Conservation (phyloP, 2,113 vertebrate species). For the Saguinus imperator region DNA sequence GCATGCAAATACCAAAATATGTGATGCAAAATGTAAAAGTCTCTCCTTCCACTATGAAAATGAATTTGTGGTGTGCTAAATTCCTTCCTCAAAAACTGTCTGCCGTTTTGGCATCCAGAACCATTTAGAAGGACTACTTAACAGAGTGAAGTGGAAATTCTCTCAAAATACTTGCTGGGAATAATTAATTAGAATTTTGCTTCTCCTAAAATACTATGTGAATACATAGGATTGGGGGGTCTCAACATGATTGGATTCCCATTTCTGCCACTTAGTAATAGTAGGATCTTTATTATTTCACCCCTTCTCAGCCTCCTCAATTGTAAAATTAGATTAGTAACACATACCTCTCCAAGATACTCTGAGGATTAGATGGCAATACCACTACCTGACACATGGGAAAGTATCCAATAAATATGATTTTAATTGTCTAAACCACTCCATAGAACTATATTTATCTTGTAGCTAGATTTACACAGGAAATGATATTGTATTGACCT, state of each 20-base stretch:
- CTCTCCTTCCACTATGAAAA: not conserved
- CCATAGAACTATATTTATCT: not conserved
- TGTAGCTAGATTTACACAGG: not conserved
- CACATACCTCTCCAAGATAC: not conserved
- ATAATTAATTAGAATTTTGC: conserved; percentile 43
- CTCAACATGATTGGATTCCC: not conserved
- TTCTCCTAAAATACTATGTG: not conserved
- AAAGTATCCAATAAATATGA: not conserved
- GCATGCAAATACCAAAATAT: not conserved
- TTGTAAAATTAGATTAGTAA: conserved; percentile 10
- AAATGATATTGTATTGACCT: not conserved
- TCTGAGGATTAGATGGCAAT: not conserved
- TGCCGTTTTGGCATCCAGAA: not conserved
- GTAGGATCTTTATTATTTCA: not conserved
- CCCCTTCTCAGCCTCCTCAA: not conserved
- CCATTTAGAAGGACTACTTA: not conserved
- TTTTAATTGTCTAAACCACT: not conserved
- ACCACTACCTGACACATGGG: not conserved
- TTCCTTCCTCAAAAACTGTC: not conserved
- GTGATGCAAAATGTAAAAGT: not conserved
- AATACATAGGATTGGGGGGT: not conserved
- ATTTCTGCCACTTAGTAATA: not conserved
- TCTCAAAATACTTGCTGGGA: not conserved
- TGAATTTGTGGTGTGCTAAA: not conserved
- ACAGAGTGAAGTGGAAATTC: not conserved